These are phyloP conservation scores for Coremacera marginata DNA, from an alignment of 2,888 invertebrate genomes.

Conservation along the genomic window DNA sequence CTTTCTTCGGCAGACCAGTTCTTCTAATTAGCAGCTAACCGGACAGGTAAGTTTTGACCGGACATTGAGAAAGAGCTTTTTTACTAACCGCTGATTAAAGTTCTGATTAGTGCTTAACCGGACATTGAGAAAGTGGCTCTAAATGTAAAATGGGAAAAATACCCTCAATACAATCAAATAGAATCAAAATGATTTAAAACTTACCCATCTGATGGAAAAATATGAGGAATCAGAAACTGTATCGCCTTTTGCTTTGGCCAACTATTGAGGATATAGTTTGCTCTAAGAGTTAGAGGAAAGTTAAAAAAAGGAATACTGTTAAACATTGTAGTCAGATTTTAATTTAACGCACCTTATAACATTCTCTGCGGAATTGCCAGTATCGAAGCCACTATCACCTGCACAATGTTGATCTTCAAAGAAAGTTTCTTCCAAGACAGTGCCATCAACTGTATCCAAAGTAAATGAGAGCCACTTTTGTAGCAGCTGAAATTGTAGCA, in stretches of 20 bases:
- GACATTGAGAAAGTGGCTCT: too few species aligned
- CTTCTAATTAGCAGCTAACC: too few species aligned
- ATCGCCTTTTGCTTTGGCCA: slow-evolving; percentile 65
- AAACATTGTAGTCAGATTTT: neutral
- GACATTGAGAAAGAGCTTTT: too few species aligned
- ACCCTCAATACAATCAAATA: too few species aligned
- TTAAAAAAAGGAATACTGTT: neutral
- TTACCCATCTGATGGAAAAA: slow-evolving; percentile 65
- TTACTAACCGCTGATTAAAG: too few species aligned
- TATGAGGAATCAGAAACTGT: slow-evolving; percentile 63
- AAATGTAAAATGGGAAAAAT: too few species aligned
- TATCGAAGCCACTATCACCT: slow-evolving; percentile 47
- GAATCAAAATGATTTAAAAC: slow-evolving; percentile 19
- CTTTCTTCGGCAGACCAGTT: too few species aligned
- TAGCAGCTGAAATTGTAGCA: slow-evolving; percentile 63
- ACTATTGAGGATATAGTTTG: slow-evolving; percentile 66
- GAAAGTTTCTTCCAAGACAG: slow-evolving; percentile 66
- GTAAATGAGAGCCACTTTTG: slow-evolving; percentile 67
- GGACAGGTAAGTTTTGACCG: too few species aligned
- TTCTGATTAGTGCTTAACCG: too few species aligned
- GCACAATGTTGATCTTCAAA: slow-evolving; percentile 62
- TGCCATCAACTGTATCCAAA: slow-evolving; percentile 55
- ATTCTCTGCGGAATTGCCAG: slow-evolving; percentile 59
- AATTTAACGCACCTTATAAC: slow-evolving; percentile 55
- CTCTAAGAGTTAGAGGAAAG: slow-evolving; percentile 50